Percentiles rank a stretch among this genome's conserved stretches.
Evolutionary conservation across 2,888 invertebrate species (phyloP).

Genomic region (Cheilosia vulpina): DNA sequence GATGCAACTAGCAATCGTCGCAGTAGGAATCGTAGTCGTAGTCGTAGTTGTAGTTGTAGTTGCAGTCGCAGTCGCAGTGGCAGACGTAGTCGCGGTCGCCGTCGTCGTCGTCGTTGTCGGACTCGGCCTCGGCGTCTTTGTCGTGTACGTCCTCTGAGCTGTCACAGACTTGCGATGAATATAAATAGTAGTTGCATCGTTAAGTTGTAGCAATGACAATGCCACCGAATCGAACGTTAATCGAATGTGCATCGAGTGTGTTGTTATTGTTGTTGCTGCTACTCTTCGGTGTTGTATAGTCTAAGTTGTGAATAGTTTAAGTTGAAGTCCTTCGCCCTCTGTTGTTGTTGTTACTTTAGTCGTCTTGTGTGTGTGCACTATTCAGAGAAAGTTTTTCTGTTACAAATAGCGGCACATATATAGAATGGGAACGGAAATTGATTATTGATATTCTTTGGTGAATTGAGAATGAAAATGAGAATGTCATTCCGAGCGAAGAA

Average conservation of each 20-base stretch:
- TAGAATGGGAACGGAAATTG: slow-evolving; percentile 51
- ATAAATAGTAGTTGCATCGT: slow-evolving; percentile 72
- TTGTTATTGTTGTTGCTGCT: slow-evolving; percentile 31
- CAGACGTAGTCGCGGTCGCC: slow-evolving; percentile 2
- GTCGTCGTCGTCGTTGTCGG: slow-evolving; percentile 2
- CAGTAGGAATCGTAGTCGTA: slow-evolving; percentile 34
- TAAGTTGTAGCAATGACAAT: slow-evolving; percentile 75
- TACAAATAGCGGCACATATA: slow-evolving; percentile 23
- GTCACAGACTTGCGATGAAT: slow-evolving; percentile 69
- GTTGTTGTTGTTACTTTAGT: slow-evolving; percentile 5
- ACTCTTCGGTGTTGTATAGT: slow-evolving; percentile 51
- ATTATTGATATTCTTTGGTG: slow-evolving; percentile 67
- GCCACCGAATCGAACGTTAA: slow-evolving; percentile 69
- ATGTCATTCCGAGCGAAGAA: slow-evolving; percentile 43
- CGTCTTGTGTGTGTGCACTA: not conserved
- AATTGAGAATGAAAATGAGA: slow-evolving; percentile 40
- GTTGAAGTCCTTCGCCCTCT: slow-evolving; percentile 14
- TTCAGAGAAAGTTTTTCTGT: slow-evolving; percentile 2
- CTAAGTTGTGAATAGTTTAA: slow-evolving; percentile 69
- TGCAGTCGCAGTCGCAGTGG: not conserved
- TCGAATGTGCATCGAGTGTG: slow-evolving; percentile 68
- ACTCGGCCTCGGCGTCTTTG: slow-evolving; percentile 15
- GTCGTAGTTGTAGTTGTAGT: slow-evolving; percentile 13
- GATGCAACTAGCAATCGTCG: slow-evolving; percentile 34
- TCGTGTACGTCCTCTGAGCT: slow-evolving; percentile 40